These are phyloP conservation scores for Eurypyga helias DNA, from an alignment of 2,113 vertebrate genomes.

Conservation along the genomic window DNA sequence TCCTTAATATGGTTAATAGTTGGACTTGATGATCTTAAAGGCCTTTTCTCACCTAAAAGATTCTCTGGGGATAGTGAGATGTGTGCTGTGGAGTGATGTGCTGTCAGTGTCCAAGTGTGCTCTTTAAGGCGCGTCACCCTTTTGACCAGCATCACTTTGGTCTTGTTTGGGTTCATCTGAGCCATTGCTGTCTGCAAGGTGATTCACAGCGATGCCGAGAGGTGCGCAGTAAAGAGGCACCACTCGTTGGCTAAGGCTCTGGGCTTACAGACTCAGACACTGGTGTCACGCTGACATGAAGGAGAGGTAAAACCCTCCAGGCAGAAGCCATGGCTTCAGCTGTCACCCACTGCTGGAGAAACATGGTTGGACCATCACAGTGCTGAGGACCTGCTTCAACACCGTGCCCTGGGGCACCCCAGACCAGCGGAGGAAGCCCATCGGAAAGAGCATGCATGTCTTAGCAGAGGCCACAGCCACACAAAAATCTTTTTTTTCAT, in stretches of 20 bases:
- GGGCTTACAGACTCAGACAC: neutral
- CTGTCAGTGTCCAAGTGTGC: neutral
- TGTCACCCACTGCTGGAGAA: neutral
- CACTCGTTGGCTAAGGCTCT: neutral
- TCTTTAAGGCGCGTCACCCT: neutral
- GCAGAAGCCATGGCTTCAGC: neutral
- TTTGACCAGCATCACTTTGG: neutral
- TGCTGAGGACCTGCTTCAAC: neutral
- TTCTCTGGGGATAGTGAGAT: neutral
- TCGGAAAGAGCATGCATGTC: neutral
- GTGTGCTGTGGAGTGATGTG: neutral
- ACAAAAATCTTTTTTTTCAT: neutral
- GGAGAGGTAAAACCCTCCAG: neutral
- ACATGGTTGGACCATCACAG: rapidly evolving
- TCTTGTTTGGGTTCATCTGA: neutral
- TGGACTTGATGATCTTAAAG: too few relatives aligned
- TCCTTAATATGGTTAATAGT: neutral
- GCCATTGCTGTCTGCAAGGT: neutral
- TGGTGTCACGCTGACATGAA: rapidly evolving
- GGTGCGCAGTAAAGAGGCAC: rapidly evolving
- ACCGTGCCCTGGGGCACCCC: neutral
- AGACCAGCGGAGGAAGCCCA: neutral
- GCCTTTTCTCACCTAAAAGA: too few relatives aligned
- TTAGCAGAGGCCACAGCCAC: neutral
- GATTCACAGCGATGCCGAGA: neutral